Evolutionary conservation across 2,888 invertebrate genomes (phyloP).

Genomic region (Arctia plantaginis): DNA sequence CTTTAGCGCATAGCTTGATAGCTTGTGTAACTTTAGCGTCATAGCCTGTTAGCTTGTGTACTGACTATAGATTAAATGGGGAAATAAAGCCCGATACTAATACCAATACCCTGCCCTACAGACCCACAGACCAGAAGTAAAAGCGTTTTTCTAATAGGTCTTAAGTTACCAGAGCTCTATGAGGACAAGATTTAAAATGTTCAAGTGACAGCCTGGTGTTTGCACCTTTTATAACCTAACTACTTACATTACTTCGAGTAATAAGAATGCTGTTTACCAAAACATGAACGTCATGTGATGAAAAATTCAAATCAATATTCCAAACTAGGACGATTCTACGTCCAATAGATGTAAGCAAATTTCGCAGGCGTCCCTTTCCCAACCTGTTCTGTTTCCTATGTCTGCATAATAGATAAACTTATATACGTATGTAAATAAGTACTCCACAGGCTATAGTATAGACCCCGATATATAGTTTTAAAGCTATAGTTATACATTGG

Average conservation of each 20-base stretch:
- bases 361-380: conserved; percentile 72
- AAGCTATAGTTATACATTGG: conserved; percentile 84
- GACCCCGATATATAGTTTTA: conserved; percentile 84
- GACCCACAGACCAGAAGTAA: background rate
- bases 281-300: conserved; percentile 36
- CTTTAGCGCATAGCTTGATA: background rate
- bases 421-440: conserved; percentile 85
- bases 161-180: background rate
- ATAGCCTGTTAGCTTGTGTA: background rate
- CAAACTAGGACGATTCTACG: conserved; percentile 63
- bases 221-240: no score
- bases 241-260: no score
- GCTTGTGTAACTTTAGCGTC: background rate
- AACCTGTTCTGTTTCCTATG: conserved; percentile 82
- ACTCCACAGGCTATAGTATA: conserved; percentile 76
- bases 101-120: background rate
- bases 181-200: background rate
- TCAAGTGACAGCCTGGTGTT: no score
- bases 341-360: conserved; percentile 77
- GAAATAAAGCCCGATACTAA: background rate
- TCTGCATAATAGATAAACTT: conserved; percentile 85
- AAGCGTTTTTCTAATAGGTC: background rate
- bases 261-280: no score
- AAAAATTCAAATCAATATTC: conserved; percentile 66
- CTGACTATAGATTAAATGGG: background rate